Evolutionary conservation across 2,888 invertebrate genomes (phyloP), one percentile per base, ranked within the genome.

Genomic region (Coenonympha glycerion): DNA sequence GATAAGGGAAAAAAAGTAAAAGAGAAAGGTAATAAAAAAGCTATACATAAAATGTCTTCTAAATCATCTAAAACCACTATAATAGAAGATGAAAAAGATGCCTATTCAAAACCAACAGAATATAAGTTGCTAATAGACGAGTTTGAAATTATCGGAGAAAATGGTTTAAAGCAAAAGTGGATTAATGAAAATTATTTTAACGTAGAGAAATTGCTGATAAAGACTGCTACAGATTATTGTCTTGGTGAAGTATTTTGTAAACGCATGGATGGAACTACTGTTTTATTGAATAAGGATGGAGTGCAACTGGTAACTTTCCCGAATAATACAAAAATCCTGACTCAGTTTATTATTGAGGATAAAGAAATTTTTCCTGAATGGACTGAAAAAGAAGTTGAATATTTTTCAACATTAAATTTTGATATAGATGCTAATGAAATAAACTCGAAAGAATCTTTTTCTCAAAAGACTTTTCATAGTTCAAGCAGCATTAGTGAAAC

Each of bases 171-270:
- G 57, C 71, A 80, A 63, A 73, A 66, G 50, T 82, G 80, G 73
- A 55, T 70, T 18, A 58, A 72, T 19, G 67, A 76, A 49, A 57
- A 54, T 28, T 56, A 68, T 16, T 57, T 57, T 53, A 57, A 68
- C 37, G 64, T 76, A 44, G 81, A 84, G 62, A 79, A 74, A 52
- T 54, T 85, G 18, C 62, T 85, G 2, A 71, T 79, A 41, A 73
- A 76, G 49, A 83, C 80, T 9, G 83, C 83, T n/a, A 80, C 80
- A 9, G 85, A 87, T 64, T 83, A 70, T 64, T 76, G 72, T 53
- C 55, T 77, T 37, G 79, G 78, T 8, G 86, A 87, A 68, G 63
- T 85, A 53, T 85, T 79, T 67, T 76, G 82, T 3, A 79, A 75
- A 24, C 73, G 86, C 15, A 79, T 79, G 72, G 87, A 85, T 64